Evolutionary conservation across 2,888 invertebrate genomes (phyloP), one percentile per base, ranked within the genome.

Genomic region (Tuta absoluta): DNA sequence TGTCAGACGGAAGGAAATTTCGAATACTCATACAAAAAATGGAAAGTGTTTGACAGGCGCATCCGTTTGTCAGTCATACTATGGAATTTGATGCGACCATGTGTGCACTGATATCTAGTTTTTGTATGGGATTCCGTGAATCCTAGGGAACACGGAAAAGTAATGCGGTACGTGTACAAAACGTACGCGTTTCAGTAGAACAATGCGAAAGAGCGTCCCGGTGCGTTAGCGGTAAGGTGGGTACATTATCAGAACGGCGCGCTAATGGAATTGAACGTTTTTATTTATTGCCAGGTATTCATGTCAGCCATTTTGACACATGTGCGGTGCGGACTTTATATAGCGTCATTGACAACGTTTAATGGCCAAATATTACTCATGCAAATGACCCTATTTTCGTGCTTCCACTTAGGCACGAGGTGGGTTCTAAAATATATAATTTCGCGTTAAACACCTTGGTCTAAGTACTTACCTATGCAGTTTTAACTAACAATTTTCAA

Each of bases 241-340:
- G 73, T 76, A 82, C 79, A 84, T 87, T 86, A 87, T 82, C 80
- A 73, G 78, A 82, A 85, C 75, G 81, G 78, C 69, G 72, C 80
- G 84, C 80, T 84, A 85, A 86, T 86, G 77, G 81, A 80, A 84
- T 82, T 75, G 78, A 79, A 75, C 73, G 71, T 78, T 85, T 82
- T 84, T 85, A 84, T 87, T 86, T 86, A 86, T 85, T 73, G 75
- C 74, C 73, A 68, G 73, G 74, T 79, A 77, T 76, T 80, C 78
- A 75, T 74, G 75, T 74, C 67, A 68, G 67, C 69, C 80, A 76
- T 79, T 82, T 77, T 72, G 70, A 65, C 71, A 14, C 62, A 62
- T 62, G 37, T 61, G 61, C 21, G 58, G 38, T 69, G 24, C 69
- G 66, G 51, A 48, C 21, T n/a, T 21, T 67, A 33, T 33, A 28